Evolutionary conservation across 2,888 invertebrate genomes (phyloP).

Genomic region (Elaeidobius kamerunicus): DNA sequence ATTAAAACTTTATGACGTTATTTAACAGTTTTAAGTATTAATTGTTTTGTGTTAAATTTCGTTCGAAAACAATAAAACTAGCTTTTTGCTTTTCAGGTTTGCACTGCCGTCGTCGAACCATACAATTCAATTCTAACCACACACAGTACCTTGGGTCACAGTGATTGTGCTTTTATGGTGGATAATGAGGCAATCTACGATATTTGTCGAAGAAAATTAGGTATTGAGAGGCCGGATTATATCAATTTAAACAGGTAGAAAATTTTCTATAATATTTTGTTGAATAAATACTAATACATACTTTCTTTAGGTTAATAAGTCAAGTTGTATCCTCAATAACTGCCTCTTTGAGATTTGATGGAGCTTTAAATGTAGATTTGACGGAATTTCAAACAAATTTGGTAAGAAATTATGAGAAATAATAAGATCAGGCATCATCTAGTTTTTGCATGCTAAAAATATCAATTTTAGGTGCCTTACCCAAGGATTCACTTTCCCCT

Average conservation of each 20-base stretch:
- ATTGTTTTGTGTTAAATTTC: neutral
- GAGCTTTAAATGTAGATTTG: conserved; percentile 85
- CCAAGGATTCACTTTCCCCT: conserved; percentile 88
- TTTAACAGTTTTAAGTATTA: no score
- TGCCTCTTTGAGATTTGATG: conserved; percentile 79
- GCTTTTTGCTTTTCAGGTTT: conserved; percentile 57
- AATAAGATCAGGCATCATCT: no score
- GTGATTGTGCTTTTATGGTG: conserved; percentile 92
- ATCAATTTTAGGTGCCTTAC: conserved; percentile 61
- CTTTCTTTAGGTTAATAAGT: conserved; percentile 70
- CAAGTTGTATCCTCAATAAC: conserved; percentile 85
- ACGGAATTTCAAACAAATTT: conserved; percentile 91
- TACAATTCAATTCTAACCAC: conserved; percentile 91
- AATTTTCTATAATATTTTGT: no score
- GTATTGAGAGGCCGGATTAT: conserved; percentile 80
- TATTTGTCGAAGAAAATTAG: conserved; percentile 81
- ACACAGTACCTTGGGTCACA: conserved; percentile 81
- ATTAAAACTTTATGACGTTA: neutral
- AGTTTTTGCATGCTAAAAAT: neutral
- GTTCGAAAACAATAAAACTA: no score
- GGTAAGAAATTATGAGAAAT: conserved; percentile 46
- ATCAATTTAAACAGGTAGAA: conserved; percentile 71
- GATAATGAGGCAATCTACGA: conserved; percentile 96
- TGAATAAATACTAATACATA: no score
- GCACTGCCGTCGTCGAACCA: conserved; percentile 91